Base-by-base conservation (phyloP, 1,140 invertebrate genomes). In the Drosophila kohkoa region DNA sequence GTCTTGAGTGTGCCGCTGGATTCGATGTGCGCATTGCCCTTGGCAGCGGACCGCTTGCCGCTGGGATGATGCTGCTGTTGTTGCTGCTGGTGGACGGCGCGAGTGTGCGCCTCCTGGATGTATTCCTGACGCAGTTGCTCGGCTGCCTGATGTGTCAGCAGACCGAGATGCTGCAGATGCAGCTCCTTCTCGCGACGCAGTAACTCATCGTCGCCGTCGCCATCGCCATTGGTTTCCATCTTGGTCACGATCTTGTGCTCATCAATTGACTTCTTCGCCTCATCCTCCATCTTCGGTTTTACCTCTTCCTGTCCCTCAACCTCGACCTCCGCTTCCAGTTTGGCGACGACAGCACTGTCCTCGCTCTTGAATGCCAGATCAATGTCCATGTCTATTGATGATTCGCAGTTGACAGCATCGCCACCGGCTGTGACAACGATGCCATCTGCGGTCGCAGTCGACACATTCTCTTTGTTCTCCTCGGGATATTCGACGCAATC, bases 1-100 rank as follows among this genome's bases (percentile, higher is more conserved):
- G 96, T 96, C 81, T 97, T 97, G 45, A 97, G 83, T 0, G 96
- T 96, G 2, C 96, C 96, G 3, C 96, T 96, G 75, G 95, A 96
- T 45, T 87, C 92, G 3, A 79, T 66, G 43, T 92, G 91, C 5
- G 74, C 48, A 59, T 94, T 93, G 48, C 93, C 93, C 11, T 68
- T 38, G 28, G 28, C 52, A 32, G 59, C 41, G 28, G 46, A 16
- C 5, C 77, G 78, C 62, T 88, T 92, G 72, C 73, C 73, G 91
- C 93, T 92, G 25, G 92, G 70, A 5, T 75, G 76, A n/a, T 75
- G 75, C n/a, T 83, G 74, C n/a, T 64, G 82, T 1, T 82, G 78
- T 11, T 86, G 82, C 8, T 79, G 77, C 35, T 79, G 78, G 16
- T 75, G 57, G 5, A 64, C 32, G 25, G 74, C 78, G 3, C 81